Conservation (phyloP, 2,113 vertebrate genomes). For the Pollimyrus isidori region DNA sequence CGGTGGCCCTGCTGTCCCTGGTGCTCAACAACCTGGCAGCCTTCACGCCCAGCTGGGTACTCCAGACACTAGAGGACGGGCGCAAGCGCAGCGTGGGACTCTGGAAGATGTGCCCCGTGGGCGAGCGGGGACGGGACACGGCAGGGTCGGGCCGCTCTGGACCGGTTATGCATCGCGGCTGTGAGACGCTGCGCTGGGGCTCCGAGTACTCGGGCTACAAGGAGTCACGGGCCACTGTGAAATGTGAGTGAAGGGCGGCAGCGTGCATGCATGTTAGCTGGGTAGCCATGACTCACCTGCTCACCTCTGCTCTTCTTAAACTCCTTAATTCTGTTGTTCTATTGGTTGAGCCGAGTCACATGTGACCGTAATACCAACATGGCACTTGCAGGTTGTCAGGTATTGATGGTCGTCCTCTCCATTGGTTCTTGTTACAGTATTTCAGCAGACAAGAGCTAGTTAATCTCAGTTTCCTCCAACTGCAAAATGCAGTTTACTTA, state of each 20-base stretch:
- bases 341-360: not conserved
- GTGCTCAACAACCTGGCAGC: slow-evolving; percentile 88
- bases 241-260: slow-evolving; percentile 72
- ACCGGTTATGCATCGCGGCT: slow-evolving; percentile 62
- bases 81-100: slow-evolving; percentile 87
- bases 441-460: not conserved
- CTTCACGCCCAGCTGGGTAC: slow-evolving; percentile 89
- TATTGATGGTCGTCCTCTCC: not conserved
- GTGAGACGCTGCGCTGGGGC: slow-evolving; percentile 82
- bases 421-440: not conserved
- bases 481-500: not conserved
- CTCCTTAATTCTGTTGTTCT: not conserved
- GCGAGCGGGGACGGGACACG: slow-evolving; percentile 56
- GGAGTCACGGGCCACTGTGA: slow-evolving; percentile 89
- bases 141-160: slow-evolving; percentile 38
- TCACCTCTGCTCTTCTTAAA: not conserved
- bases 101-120: slow-evolving; percentile 81
- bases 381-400: not conserved
- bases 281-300: not conserved
- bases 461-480: not conserved
- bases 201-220: slow-evolving; percentile 82
- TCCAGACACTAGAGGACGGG: slow-evolving; percentile 82
- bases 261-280: not conserved
- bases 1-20: slow-evolving; percentile 86
- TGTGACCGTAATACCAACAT: not conserved